A percentile compares a stretch with the other conserved stretches of the same genome.
Conservation (phyloP, 2,888 invertebrate species). For the Acleris sparsana region DNA sequence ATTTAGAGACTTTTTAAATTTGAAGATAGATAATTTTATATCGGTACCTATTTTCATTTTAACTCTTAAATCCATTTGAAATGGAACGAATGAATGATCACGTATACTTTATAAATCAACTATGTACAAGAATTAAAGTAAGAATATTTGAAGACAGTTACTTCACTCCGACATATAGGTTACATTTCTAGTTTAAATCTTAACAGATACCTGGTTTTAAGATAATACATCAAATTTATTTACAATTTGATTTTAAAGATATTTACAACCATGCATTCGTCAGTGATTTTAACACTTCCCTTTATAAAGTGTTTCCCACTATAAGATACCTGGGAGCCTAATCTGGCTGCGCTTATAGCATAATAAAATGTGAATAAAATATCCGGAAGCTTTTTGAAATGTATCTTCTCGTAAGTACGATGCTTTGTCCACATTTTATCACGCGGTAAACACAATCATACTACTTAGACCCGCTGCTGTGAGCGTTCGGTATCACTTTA, state of each 20-base stretch:
- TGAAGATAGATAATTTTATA: conserved; percentile 7
- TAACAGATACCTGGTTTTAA: conserved; percentile 57
- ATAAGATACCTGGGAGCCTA: too few species aligned
- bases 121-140: conserved; percentile 39
- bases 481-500: conserved; percentile 62
- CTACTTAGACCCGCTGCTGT: not conserved
- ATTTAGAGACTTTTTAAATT: conserved; percentile 19
- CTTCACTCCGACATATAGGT: conserved; percentile 21
- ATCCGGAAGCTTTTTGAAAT: too few species aligned
- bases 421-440: too few species aligned
- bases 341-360: too few species aligned
- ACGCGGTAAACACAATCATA: too few species aligned
- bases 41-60: conserved; percentile 11
- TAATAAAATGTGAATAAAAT: too few species aligned
- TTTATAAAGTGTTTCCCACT: conserved; percentile 44
- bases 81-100: conserved; percentile 32
- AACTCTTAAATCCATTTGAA: conserved; percentile 37
- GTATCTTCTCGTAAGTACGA: too few species aligned
- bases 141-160: conserved; percentile 30
- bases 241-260: conserved; percentile 63
- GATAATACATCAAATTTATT: conserved; percentile 53
- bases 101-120: conserved; percentile 22
- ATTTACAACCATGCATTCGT: conserved; percentile 77
- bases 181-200: conserved; percentile 49
- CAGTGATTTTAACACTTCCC: conserved; percentile 54